phyloP scores from a whole-genome alignment of 2,888 invertebrate genomes.

The Sesamia inferens region DNA sequence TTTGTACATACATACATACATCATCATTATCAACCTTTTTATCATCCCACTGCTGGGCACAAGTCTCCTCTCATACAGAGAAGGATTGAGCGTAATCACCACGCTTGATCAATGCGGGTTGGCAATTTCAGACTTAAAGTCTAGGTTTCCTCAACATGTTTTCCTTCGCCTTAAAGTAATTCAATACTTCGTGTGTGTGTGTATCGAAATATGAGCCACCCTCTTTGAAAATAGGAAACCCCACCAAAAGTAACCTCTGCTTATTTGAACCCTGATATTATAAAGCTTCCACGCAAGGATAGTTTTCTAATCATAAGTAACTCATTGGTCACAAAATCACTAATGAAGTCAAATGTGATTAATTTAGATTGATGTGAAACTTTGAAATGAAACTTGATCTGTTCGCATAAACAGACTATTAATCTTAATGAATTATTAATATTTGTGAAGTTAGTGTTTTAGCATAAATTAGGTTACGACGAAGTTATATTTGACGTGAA shows the following conservation, averaged over 20 bases:
- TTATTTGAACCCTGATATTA: constrained; percentile 8
- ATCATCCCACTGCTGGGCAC: no score
- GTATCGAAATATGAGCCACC: constrained; percentile 37
- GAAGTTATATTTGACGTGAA: constrained; percentile 18
- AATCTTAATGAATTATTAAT: constrained; percentile 67
- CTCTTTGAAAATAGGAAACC: constrained; percentile 21
- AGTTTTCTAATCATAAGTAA: constrained; percentile 2
- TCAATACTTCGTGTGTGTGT: constrained; percentile 9
- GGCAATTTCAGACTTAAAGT: no score
- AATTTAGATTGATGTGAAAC: constrained; percentile 4
- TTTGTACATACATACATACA: no score
- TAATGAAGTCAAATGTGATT: not conserved
- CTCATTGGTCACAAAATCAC: not conserved
- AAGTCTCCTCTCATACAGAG: no score
- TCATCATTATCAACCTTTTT: no score
- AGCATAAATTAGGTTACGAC: constrained; percentile 12
- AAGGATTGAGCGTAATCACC: no score
- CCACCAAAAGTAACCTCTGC: not conserved
- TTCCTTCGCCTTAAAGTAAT: no score
- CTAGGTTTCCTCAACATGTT: no score
- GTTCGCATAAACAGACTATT: constrained; percentile 63
- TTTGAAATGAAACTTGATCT: constrained; percentile 54
- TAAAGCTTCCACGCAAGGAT: constrained; percentile 30
- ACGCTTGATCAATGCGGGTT: no score
- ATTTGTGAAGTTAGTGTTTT: constrained; percentile 10